Evolutionary conservation across 2,113 vertebrate species (phyloP).

Genomic region (Odocoileus virginianus): DNA sequence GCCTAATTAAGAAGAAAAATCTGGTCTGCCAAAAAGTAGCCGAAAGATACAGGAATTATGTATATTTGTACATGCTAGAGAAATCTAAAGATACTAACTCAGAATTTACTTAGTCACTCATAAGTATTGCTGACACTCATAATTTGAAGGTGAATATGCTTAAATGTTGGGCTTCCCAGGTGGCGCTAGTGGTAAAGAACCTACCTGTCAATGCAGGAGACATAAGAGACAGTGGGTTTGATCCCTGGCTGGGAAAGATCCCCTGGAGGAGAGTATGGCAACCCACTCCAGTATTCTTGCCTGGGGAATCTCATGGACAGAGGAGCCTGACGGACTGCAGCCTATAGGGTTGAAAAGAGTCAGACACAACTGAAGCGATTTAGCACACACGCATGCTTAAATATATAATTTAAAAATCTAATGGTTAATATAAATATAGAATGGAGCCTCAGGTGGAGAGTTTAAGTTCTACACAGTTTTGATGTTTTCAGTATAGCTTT

Average conservation of each 20-base stretch:
- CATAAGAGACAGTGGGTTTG: neutral
- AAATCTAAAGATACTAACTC: conserved; percentile 5
- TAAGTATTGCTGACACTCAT: neutral
- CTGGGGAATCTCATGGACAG: neutral
- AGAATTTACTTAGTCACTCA: neutral
- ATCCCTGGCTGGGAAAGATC: neutral
- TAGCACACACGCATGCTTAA: neutral
- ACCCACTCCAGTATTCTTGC: neutral
- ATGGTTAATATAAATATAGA: neutral
- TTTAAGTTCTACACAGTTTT: neutral
- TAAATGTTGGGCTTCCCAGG: neutral
- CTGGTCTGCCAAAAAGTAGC: neutral
- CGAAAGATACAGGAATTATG: neutral
- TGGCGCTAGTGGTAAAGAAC: neutral
- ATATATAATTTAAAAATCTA: neutral
- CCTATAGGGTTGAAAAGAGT: neutral
- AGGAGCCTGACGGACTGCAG: neutral
- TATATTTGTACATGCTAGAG: neutral
- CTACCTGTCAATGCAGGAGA: neutral
- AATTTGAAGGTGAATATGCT: neutral
- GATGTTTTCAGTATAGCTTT: neutral
- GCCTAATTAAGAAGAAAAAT: neutral
- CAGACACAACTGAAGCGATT: neutral
- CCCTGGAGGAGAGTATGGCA: neutral
- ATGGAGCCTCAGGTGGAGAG: neutral